Base-by-base conservation (phyloP, 2,797 vertebrate genomes). In the Crypturellus tataupa region DNA sequence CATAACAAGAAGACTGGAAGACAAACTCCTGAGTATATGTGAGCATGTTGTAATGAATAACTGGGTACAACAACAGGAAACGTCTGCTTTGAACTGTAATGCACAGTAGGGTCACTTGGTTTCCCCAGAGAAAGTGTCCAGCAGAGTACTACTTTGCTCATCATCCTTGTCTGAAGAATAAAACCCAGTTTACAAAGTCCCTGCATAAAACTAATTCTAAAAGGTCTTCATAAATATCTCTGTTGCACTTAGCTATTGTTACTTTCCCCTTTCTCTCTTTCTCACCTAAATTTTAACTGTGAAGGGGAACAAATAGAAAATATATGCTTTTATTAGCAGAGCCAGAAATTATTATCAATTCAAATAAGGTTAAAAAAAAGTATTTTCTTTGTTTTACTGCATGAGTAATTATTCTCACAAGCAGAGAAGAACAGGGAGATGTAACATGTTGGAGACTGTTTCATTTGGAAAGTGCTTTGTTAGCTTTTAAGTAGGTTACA, bases 401-500 rank as follows among this genome's bases (percentile, higher is more conserved):
- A 53, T 35, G 5, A 63, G 29, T 69, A 67, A 64, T 85, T 53
- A 60, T 75, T 88, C 16, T 76, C 47, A 75, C 8, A 19, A 42
- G 10, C 35, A 79, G 65, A 90, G 49, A 79, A 73, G 64, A 92
- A 29, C 27, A 80, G 60, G 42, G 70, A 79, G 53, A 67, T 6
- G 44, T 51, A 77, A 73, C 1, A 0, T 65, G 15, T 37, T 56
- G 18, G 20, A 64, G 12, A 60, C 7, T 17, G 39, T 77, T 68
- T 44, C 10, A 39, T 88, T 68, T 90, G 33, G 81, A 88, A 96
- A 80, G 44, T 33, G 10, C 7, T 93, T 77, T 75, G 27, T 68
- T 87, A 89, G 31, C 93, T 95, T 94, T 92, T 87, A 96, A 80
- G 49, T 62, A 94, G 49, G 39, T 62, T 88, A 89, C 37, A 85